These are phyloP conservation scores for Oasisia sp. DNA, from an alignment of 2,888 invertebrate genomes.

Conservation along the genomic window DNA sequence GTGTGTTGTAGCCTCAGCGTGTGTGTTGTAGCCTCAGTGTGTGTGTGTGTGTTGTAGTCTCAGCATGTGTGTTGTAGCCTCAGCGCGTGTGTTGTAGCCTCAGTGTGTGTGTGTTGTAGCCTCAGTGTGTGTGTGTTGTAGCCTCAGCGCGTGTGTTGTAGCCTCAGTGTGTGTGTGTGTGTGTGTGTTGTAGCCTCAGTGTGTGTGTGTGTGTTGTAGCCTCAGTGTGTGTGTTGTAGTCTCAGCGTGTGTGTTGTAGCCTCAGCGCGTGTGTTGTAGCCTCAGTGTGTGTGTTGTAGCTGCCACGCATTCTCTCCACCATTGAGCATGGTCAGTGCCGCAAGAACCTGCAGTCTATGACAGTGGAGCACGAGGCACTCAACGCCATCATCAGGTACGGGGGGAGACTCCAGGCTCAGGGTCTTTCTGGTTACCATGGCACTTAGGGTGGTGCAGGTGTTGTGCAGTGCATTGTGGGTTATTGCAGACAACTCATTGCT, in stretches of 20 bases:
- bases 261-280: background rate
- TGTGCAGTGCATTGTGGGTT: background rate
- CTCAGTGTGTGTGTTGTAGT: no score
- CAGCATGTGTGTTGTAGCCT: no score
- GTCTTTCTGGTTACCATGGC: background rate
- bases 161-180: background rate
- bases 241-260: no score
- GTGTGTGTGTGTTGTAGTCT: no score
- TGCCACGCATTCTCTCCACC: conserved; percentile 43
- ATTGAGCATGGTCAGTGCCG: conserved; percentile 47
- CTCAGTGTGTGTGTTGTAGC: conserved; percentile 36
- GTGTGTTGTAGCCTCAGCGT: no score
- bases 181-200: no score
- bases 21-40: no score
- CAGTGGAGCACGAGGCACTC: conserved; percentile 56
- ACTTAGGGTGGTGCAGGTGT: background rate
- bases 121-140: no score
- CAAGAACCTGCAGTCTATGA: conserved; percentile 50
- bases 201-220: no score
- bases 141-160: no score
- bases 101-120: no score
- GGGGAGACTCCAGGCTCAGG: background rate
- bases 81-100: no score
- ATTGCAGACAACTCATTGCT: background rate
- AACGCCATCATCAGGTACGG: conserved; percentile 51